phyloP scores from a whole-genome alignment of 2,113 vertebrate species.

The Peromyscus leucopus region DNA sequence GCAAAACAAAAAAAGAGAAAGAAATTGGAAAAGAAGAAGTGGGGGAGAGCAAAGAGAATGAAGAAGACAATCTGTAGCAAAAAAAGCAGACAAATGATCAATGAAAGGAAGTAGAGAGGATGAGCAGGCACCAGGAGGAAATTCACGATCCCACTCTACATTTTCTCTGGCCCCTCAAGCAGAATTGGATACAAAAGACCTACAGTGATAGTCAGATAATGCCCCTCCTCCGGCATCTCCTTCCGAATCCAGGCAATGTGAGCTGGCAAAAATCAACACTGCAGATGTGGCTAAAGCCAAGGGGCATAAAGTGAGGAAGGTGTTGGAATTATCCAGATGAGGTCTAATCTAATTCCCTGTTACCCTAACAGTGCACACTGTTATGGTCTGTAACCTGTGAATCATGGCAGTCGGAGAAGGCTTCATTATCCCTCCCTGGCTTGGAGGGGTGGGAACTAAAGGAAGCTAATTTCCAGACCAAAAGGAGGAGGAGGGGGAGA shows the following conservation, averaged over 20 bases:
- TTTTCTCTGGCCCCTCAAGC: neutral
- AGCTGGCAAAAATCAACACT: neutral
- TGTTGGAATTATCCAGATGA: neutral
- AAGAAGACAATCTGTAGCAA: neutral
- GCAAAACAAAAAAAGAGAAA: neutral
- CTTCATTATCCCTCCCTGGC: neutral
- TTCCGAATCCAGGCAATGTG: neutral
- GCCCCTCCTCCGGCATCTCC: fast-evolving
- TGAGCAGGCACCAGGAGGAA: neutral
- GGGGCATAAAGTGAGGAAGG: neutral
- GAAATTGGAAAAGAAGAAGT: neutral
- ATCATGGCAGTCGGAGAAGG: neutral
- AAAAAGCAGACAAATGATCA: neutral
- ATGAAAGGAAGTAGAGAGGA: neutral
- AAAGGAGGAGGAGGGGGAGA: fast-evolving
- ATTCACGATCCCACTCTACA: neutral
- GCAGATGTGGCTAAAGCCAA: neutral
- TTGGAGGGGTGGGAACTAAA: neutral
- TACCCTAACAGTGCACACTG: neutral
- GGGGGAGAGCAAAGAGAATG: neutral
- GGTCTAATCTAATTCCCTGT: neutral
- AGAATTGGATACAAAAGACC: neutral
- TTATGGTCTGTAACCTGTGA: neutral
- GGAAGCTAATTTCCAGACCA: neutral
- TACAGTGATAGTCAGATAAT: neutral